Conservation (phyloP, 2,888 invertebrate genomes). For the Ichneumoninae sp. region DNA sequence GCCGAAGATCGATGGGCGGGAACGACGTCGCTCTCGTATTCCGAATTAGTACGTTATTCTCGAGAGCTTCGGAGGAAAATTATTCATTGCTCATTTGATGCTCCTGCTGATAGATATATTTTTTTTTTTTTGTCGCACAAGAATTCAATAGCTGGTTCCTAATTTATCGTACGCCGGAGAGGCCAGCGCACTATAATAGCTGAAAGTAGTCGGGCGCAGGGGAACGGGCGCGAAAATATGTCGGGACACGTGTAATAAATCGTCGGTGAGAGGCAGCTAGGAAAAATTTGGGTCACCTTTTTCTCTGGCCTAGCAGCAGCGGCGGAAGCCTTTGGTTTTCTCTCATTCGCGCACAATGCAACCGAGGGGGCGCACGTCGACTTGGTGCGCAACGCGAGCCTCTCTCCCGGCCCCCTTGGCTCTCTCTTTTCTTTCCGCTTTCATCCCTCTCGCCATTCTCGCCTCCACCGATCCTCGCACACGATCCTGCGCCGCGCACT, state of each 20-base stretch:
- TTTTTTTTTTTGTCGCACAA: neutral
- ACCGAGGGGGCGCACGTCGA: conserved; percentile 11
- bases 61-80: neutral
- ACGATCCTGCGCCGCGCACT: conserved; percentile 6
- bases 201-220: conserved; percentile 14
- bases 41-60: neutral
- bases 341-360: conserved; percentile 50
- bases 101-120: neutral
- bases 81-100: neutral
- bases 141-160: conserved; percentile 12
- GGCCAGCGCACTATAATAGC: conserved; percentile 9
- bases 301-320: conserved; percentile 38
- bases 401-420: conserved; percentile 15
- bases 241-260: conserved; percentile 60
- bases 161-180: conserved; percentile 32
- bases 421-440: conserved; percentile 21
- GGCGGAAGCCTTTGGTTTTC: conserved; percentile 39
- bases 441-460: conserved; percentile 11
- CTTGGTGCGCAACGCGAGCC: conserved; percentile 27
- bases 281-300: conserved; percentile 63
- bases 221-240: conserved; percentile 45
- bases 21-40: neutral
- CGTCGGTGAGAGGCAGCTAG: conserved; percentile 48
- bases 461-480: conserved; percentile 2
- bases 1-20: neutral